Evolutionary conservation across 2,888 invertebrate species (phyloP).

Genomic region (Sthenelais limicola): DNA sequence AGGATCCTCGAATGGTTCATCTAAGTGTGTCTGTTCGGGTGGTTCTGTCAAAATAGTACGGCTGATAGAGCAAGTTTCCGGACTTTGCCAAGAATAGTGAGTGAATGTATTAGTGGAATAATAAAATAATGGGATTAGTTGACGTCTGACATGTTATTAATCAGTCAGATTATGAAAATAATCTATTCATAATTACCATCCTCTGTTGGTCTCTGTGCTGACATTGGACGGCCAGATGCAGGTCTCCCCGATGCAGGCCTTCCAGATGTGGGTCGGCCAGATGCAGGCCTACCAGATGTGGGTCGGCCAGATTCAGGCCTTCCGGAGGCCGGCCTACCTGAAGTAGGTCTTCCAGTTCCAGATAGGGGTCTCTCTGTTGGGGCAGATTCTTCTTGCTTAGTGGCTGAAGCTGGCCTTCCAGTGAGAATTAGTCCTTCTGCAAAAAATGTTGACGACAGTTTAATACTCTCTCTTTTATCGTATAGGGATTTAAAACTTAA

Average conservation of each 20-base stretch:
- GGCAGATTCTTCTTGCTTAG: slow-evolving; percentile 1
- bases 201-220: slow-evolving; percentile 36
- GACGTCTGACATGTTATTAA: too few relatives aligned
- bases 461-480: too few relatives aligned
- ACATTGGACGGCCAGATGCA: slow-evolving; percentile 40
- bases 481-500: too few relatives aligned
- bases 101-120: too few relatives aligned
- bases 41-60: too few relatives aligned
- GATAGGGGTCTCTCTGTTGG: slow-evolving; percentile 46
- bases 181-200: too few relatives aligned
- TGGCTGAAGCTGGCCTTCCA: slow-evolving; percentile 24
- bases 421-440: slow-evolving; percentile 17
- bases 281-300: slow-evolving; percentile 36
- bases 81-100: too few relatives aligned
- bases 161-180: too few relatives aligned
- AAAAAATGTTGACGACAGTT: too few relatives aligned
- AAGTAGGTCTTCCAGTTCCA: slow-evolving; percentile 47
- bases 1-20: not conserved
- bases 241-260: slow-evolving; percentile 47
- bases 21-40: slow-evolving; percentile 15
- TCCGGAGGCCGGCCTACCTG: slow-evolving; percentile 40
- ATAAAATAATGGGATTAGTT: too few relatives aligned
- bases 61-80: too few relatives aligned
- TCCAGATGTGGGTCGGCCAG: slow-evolving; percentile 43
- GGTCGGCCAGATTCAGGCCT: slow-evolving; percentile 43